Conservation (phyloP, 1,140 invertebrate genomes). For the Ylistrum balloti region DNA sequence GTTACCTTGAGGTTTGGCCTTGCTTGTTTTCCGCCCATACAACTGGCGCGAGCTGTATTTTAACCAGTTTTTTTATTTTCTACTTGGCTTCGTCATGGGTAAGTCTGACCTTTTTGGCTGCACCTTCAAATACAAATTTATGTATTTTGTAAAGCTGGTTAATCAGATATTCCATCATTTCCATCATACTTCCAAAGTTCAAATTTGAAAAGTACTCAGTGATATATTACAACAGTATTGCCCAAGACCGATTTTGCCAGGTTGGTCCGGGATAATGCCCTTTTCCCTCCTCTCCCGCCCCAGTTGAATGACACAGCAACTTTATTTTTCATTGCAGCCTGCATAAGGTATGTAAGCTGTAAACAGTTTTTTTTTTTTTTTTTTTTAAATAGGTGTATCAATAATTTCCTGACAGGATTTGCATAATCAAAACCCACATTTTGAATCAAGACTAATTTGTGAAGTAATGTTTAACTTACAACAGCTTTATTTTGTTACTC, state of each 20-base stretch:
- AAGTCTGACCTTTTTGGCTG: neutral
- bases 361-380: no score
- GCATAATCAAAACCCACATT: no score
- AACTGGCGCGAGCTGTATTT: neutral
- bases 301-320: neutral
- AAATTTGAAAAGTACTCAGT: neutral
- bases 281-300: neutral
- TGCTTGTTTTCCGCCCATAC: no score
- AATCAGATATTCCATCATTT: neutral
- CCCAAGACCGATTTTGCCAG: no score
- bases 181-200: neutral
- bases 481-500: neutral
- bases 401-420: no score
- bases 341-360: neutral
- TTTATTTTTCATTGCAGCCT: neutral
- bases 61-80: no score
- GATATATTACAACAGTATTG: no score
- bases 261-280: neutral
- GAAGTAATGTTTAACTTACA: neutral
- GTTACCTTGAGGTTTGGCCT: no score
- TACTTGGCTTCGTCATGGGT: neutral
- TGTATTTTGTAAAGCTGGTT: neutral
- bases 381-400: neutral
- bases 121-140: neutral
- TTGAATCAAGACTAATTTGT: no score